phyloP scores from a whole-genome alignment of 2,113 vertebrate genomes.

The Cinclus cinclus region DNA sequence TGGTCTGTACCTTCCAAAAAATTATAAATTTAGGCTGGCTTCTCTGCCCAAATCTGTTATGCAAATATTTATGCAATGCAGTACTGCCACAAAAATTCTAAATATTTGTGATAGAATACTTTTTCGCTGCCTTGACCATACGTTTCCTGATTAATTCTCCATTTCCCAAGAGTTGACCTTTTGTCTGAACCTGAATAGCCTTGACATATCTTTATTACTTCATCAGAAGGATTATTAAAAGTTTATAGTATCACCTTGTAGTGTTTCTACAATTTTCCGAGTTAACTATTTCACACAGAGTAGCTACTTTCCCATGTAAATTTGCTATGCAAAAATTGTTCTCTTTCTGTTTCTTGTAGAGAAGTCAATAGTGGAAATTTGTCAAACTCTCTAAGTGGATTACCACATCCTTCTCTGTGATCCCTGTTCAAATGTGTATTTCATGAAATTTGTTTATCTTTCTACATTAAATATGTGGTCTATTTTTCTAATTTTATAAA shows the following conservation, averaged over 20 bases:
- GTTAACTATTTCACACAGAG: neutral
- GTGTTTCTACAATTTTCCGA: neutral
- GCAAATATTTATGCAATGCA: neutral
- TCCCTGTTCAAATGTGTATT: neutral
- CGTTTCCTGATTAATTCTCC: neutral
- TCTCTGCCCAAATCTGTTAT: neutral
- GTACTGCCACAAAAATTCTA: neutral
- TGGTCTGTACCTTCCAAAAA: neutral
- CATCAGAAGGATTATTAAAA: neutral
- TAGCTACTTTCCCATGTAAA: neutral
- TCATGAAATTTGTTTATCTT: neutral
- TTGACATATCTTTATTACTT: neutral
- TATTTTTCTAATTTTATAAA: neutral
- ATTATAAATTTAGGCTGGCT: neutral
- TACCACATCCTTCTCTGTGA: neutral
- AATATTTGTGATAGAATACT: neutral
- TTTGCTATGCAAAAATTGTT: neutral
- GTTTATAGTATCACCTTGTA: neutral
- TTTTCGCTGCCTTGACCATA: neutral
- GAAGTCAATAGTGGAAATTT: neutral
- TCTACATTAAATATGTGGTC: neutral
- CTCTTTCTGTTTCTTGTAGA: neutral
- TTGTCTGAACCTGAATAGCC: neutral
- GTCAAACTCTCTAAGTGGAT: neutral
- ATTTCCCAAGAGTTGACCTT: fast-evolving